Base-by-base conservation (phyloP, 92 coral and sea anemone species). In the Epizoanthus stellaris region DNA sequence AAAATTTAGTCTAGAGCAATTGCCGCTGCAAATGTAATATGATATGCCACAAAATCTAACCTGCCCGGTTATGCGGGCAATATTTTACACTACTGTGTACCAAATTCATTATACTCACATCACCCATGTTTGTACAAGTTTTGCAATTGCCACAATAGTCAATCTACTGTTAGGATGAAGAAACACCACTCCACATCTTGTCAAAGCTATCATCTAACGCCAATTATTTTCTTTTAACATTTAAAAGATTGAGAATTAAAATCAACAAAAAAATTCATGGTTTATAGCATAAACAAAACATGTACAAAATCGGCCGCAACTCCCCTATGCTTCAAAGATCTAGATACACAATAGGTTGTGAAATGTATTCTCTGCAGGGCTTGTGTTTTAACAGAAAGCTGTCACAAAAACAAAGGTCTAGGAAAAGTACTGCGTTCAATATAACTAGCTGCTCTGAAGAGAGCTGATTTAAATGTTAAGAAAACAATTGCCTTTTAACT, bases 401-500 rank as follows among this genome's bases (percentile, higher is more conserved):
- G 60, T 73, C 61, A 73, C 17, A 5, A 19, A 47, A 73, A 73
- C 54, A 53, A 73, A 73, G 19, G n/a, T 17, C 16, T 52, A 3
- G 17, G 8, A 15, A 23, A 73, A 12, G 62, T 12, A 3, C 56
- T 13, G 12, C 56, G 10, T 52, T 52, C 14, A 47, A 10, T 73
- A 47, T 73, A 47, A 66, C 34, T 66, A 73, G 77, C 77, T 73
- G 77, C 77, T 21, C 54, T 13, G 38, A 39, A 25, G 39, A 49
- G 23, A 25, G 15, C 42, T 47, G 20, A 6, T 17, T 70, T 40
- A 17, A 70, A 70, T 70, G 75, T 17, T 47, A 73, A n/a, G 23
- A 73, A 72, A 73, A 73, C 77, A 73, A 45, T 20, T 14, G 54
- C 40, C 77, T 73, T 73, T 73, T 73, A 73, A 73, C 60, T 53